phyloP scores from a whole-genome alignment of 2,888 invertebrate species.

The Sarcophaga rosellei region DNA sequence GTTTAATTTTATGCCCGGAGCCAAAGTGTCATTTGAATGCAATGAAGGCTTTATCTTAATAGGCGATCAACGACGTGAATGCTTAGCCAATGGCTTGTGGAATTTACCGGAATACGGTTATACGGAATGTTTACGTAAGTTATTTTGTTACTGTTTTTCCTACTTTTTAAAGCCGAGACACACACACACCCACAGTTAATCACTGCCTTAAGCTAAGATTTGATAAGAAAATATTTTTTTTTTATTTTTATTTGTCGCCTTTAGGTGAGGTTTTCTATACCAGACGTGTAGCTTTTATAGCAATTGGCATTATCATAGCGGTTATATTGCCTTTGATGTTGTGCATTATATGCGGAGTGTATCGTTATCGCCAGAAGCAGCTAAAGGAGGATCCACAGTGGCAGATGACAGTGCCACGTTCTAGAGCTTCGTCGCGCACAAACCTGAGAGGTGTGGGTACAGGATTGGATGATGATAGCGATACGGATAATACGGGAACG shows the following conservation, averaged over 20 bases:
- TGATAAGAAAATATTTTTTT: background rate
- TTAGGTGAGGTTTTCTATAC: conserved; percentile 87
- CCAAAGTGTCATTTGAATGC: conserved; percentile 94
- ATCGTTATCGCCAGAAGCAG: conserved; percentile 85
- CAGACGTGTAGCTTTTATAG: conserved; percentile 87
- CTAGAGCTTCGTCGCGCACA: conserved; percentile 84
- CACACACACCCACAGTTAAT: conserved; percentile 12
- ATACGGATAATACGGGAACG: conserved; percentile 83
- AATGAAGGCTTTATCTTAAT: conserved; percentile 93
- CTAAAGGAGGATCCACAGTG: conserved; percentile 83
- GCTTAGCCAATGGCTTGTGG: conserved; percentile 91
- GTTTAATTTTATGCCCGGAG: conserved; percentile 93
- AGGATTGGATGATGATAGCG: conserved; percentile 82
- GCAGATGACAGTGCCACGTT: conserved; percentile 84
- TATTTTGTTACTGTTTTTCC: conserved; percentile 38
- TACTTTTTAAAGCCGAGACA: background rate
- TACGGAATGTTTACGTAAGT: conserved; percentile 96
- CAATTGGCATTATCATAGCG: conserved; percentile 87
- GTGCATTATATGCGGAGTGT: conserved; percentile 84
- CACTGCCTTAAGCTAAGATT: background rate
- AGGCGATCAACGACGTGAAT: conserved; percentile 92
- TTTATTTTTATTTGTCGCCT: conserved; percentile 14
- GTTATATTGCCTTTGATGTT: conserved; percentile 86
- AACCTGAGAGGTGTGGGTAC: conserved; percentile 81
- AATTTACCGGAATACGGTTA: conserved; percentile 92